Evolutionary conservation across 2,888 invertebrate species (phyloP), one percentile per base, ranked within the genome.

Genomic region (Lycia hirtaria): DNA sequence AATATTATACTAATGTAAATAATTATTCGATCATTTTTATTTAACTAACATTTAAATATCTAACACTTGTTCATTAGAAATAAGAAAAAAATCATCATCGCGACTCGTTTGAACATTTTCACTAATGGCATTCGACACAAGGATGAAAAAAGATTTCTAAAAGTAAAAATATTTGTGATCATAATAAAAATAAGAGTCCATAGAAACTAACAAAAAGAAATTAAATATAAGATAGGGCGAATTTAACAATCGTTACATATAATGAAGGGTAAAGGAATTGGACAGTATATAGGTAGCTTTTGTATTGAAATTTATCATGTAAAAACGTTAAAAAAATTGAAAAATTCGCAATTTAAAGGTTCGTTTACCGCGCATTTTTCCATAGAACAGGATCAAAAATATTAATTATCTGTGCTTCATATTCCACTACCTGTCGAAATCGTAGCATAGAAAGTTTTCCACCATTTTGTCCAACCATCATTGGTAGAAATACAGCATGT

Each of bases 71-170:
- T 41, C 28, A 41, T 41, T 37, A 28, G 26, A 41, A 41, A 41
- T 41, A 41, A 26, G 4, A 20, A 20, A 30, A 53, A 32, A 19
- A 55, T 37, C 43, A 38, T 50, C 30, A 44, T 20, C 17, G 26
- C 33, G 14, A 40, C 40, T 20, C 40, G 32, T 44, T 43, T 44
- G 19, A 49, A 47, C 49, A 59, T 56, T 50, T 26, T 85, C 73
- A 78, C 84, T 85, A 87, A 87, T 85, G 87, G 87, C 88, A 86
- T 85, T 81, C 73, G 64, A 78, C 69, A 72, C 68, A 76, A 69
- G 75, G 65, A 71, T 64, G n/a, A 74, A 54, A 65, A 72, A 72
- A 65, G 60, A 69, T 65, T 62, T 53, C 56, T 64, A 70, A 64
- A 65, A 67, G 67, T 60, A 69, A 59, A 63, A 56, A 62, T 62